These are phyloP conservation scores for Rhamnusium bicolor DNA, from an alignment of 2,888 invertebrate species.

Conservation along the genomic window DNA sequence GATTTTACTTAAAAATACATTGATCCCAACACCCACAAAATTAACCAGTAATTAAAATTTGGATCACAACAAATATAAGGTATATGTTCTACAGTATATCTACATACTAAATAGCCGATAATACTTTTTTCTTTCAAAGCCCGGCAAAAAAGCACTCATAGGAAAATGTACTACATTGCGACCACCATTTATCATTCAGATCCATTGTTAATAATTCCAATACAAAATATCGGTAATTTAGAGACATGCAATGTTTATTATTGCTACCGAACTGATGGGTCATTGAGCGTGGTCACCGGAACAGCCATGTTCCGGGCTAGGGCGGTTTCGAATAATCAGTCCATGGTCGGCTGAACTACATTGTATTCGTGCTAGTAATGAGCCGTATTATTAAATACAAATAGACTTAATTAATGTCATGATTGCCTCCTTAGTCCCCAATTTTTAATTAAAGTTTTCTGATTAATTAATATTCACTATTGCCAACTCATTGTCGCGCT, in stretches of 20 bases:
- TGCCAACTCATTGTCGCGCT: not conserved
- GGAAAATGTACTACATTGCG: not conserved
- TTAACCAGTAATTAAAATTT: no score
- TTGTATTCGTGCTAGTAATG: constrained; percentile 57
- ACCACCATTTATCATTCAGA: constrained; percentile 19
- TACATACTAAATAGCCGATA: not conserved
- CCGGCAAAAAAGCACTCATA: not conserved
- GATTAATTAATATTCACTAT: not conserved
- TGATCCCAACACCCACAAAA: no score
- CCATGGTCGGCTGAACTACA: constrained; percentile 58
- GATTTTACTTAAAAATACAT: no score
- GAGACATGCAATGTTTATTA: constrained; percentile 51
- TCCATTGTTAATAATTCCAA: constrained; percentile 30
- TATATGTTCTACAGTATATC: no score
- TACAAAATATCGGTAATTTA: constrained; percentile 48
- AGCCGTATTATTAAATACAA: constrained; percentile 61
- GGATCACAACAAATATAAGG: no score
- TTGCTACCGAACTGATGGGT: constrained; percentile 51
- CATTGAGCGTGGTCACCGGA: constrained; percentile 56
- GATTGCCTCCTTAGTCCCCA: constrained; percentile 6
- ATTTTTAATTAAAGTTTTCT: constrained; percentile 12
- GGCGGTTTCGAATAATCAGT: constrained; percentile 61
- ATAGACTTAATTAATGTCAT: constrained; percentile 50
- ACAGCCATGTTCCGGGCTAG: constrained; percentile 56
- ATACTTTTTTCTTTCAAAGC: not conserved